phyloP scores from a whole-genome alignment of 2,888 invertebrate species.

The Amblyjoppa proteus region DNA sequence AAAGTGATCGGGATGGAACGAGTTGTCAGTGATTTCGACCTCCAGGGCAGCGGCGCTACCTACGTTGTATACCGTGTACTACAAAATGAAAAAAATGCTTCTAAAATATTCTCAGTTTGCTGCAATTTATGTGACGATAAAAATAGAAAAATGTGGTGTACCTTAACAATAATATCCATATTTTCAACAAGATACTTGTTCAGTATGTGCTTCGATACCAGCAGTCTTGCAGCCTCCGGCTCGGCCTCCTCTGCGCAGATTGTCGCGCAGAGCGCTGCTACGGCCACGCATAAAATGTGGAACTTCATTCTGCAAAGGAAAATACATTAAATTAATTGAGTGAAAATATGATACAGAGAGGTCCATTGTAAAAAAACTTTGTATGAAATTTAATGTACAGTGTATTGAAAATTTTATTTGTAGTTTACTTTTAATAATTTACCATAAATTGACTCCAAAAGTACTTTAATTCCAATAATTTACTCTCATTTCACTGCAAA shows the following conservation, averaged over 20 bases:
- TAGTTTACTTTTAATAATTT: too few relatives aligned
- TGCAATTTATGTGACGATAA: not conserved
- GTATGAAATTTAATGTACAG: too few relatives aligned
- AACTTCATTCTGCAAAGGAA: constrained; percentile 82
- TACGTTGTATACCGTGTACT: constrained; percentile 96
- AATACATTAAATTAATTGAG: not conserved
- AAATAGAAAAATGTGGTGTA: constrained; percentile 70
- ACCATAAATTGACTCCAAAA: too few relatives aligned
- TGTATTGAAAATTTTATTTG: too few relatives aligned
- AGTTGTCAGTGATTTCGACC: constrained; percentile 95
- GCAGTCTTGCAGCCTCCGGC: constrained; percentile 91
- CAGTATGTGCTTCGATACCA: constrained; percentile 97
- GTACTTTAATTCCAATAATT: too few relatives aligned
- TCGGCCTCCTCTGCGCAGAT: constrained; percentile 88
- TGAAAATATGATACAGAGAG: not conserved
- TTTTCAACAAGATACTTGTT: constrained; percentile 98
- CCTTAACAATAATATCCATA: constrained; percentile 97
- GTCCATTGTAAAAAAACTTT: not conserved
- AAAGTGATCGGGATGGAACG: constrained; percentile 97
- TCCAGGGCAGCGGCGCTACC: constrained; percentile 96
- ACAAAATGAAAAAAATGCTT: constrained; percentile 63
- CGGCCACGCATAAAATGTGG: constrained; percentile 84
- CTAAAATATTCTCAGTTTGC: constrained; percentile 3
- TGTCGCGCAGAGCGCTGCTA: constrained; percentile 85
- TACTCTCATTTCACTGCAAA: too few relatives aligned